Evolutionary conservation across 2,888 invertebrate species (phyloP).

Genomic region (Digitonthophagus gazella): DNA sequence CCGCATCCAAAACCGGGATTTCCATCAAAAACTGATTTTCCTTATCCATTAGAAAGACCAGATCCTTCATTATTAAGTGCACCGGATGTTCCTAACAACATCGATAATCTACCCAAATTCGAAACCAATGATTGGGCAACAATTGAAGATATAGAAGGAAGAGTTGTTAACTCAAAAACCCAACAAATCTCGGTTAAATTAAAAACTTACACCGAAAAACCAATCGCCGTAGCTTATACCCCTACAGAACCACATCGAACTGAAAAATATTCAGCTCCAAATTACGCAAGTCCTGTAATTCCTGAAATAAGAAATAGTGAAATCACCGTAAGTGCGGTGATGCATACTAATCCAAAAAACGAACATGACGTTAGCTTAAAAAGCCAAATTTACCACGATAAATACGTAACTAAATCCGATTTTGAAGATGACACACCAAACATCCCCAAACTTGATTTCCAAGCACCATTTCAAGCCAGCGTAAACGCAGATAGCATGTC

Average conservation of each 20-base stretch:
- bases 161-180: conserved; percentile 46
- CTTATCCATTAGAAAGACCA: conserved; percentile 63
- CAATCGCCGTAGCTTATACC: conserved; percentile 65
- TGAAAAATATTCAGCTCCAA: conserved; percentile 52
- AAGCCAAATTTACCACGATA: conserved; percentile 28
- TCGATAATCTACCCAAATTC: conserved; percentile 38
- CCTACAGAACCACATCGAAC: conserved; percentile 55
- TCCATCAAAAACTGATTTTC: conserved; percentile 59
- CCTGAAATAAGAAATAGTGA: conserved; percentile 51
- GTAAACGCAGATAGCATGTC: conserved; percentile 58
- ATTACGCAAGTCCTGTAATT: conserved; percentile 53
- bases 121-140: conserved; percentile 49
- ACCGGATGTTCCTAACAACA: conserved; percentile 45
- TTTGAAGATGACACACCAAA: conserved; percentile 36
- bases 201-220: conserved; percentile 55
- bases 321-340: conserved; percentile 50
- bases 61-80: conserved; percentile 51
- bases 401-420: conserved; percentile 26
- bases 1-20: conserved; percentile 46
- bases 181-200: conserved; percentile 48
- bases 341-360: conserved; percentile 46
- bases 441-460: conserved; percentile 57
- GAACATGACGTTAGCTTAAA: conserved; percentile 23
- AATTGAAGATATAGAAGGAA: conserved; percentile 49
- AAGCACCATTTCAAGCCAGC: conserved; percentile 69